Evolutionary conservation across 2,113 vertebrate species (phyloP), one percentile per base, ranked within the genome.

Genomic region (Thinocorus orbignyianus): DNA sequence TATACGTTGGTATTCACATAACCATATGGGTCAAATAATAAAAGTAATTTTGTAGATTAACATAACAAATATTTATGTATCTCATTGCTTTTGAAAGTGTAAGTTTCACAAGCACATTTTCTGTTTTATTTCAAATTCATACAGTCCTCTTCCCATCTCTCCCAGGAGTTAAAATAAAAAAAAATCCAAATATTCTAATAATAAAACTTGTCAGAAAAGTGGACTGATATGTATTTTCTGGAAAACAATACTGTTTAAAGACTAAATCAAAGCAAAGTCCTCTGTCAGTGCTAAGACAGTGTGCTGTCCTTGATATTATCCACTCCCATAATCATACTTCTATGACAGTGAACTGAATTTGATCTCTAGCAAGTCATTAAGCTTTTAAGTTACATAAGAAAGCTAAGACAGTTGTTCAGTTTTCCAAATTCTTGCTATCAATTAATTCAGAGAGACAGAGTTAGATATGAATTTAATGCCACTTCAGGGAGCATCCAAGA

Each of bases 1-100:
- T 94, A 90, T 72, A 64, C 26, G 35, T 37, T 86, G 61, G 54
- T 76, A 81, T 83, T 86, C 92, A 90, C 71, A 92, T 44, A 96
- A 17, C 65, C 91, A 94, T 92, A 91, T 94, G 92, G 94, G 92
- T 94, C 81, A 96, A 97, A 96, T 96, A 96, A 91, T 77, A 95
- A 79, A 92, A 84, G 91, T 66, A 81, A 94, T 92, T 81, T 81
- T 79, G 55, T 46, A 90, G 79, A 92, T 96, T 90, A 97, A 66
- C 74, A 89, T 94, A 95, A 86, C 84, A 92, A 95, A 93, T 92
- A 94, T 71, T 83, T 94, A 91, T 92, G 58, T 87, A 81, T 70
- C 91, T 96, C 81, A 80, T 93, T 97, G 90, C 80, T 95, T 87
- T 95, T 73, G 83, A 89, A 92, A 93, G 82, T 71, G 76, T 86